Base-by-base conservation (phyloP, 30 jellyfish, hydroid and myxozoan genomes). In the Cassiopea xamachana region DNA sequence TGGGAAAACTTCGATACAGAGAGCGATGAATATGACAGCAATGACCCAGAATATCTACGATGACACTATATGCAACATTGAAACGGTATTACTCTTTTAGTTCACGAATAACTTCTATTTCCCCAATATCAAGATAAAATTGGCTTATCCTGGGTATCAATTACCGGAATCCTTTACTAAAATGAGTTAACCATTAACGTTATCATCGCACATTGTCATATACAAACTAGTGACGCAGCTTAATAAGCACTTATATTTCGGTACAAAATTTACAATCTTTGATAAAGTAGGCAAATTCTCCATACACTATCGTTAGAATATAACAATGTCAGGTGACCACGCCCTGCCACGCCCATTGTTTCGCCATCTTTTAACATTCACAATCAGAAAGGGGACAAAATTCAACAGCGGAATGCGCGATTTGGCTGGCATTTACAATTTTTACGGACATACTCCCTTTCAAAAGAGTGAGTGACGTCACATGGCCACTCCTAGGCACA, bases 1-100 rank as follows among this genome's bases (percentile, higher is more conserved):
- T 87, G 91, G 91, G 85, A 83, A 83, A 75, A 83, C 60, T 69
- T 59, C 39, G 86, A 76, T 61, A 64, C 90, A 87, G 90, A 88
- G 69, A 47, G 95, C 95, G 86, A 88, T 78, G 95, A 87, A 79
- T 80, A 78, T 46, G 87, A 88, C 91, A 88, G 95, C 95, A 87
- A 77, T 75, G 94, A 87, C 89, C 94, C 89, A 74, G 89, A 75
- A 87, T 86, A 86, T 86, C 88, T 86, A 74, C 93, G 88, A 76
- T 86, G 75, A 86, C 59, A 39, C 72, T 73, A 55, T 12, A 70
- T 69, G 60, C 77, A 55, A 55, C 86, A 3, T 43, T 84, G 59
- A 27, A 27, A 27, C 9, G 75, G 84, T 83, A 45, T 0, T 15
- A 6, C 6, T 60, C 50, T 60, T 81, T 81, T 81, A 55, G 64